phyloP scores from a whole-genome alignment of 1,140 invertebrate species.

The Laupala kohalensis region DNA sequence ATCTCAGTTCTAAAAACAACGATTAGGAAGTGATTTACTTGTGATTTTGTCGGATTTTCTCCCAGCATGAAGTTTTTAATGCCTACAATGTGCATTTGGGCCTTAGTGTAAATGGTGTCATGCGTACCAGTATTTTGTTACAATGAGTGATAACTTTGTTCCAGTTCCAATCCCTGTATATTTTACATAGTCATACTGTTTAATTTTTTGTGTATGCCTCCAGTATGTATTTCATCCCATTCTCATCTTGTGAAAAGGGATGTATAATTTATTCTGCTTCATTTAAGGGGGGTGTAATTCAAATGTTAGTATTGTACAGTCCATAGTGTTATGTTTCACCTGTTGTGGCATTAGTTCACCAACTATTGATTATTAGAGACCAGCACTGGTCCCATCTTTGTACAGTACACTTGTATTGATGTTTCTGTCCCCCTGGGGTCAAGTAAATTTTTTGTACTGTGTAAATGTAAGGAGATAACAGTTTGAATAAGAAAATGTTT shows the following conservation, averaged over 20 bases:
- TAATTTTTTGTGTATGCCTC: constrained; percentile 1
- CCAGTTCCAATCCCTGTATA: constrained; percentile 8
- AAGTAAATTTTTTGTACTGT: constrained; percentile 44
- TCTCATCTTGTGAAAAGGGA: constrained; percentile 1
- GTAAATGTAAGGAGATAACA: constrained; percentile 41
- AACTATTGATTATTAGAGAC: constrained; percentile 4
- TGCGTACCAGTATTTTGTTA: constrained; percentile 8
- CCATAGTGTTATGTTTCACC: constrained; percentile 4
- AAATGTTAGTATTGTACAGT: constrained; percentile 7
- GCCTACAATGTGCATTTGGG: constrained; percentile 4
- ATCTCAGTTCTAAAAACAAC: constrained; percentile 35
- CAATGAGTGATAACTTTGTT: constrained; percentile 9
- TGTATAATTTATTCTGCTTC: constrained; percentile 8
- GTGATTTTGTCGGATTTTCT: constrained; percentile 4
- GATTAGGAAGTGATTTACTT: constrained; percentile 23
- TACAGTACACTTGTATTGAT: constrained; percentile 15
- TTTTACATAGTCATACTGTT: constrained; percentile 6
- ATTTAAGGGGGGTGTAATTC: constrained; percentile 6
- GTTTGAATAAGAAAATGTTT: constrained; percentile 42
- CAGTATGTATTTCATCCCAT: constrained; percentile 1
- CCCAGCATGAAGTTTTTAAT: not conserved
- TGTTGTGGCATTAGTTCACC: constrained; percentile 8
- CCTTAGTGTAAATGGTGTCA: not conserved
- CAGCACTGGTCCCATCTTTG: constrained; percentile 12
- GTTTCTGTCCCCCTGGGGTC: constrained; percentile 21